Conservation (phyloP, 2,113 vertebrate genomes). For the Toxotes chatareus region DNA sequence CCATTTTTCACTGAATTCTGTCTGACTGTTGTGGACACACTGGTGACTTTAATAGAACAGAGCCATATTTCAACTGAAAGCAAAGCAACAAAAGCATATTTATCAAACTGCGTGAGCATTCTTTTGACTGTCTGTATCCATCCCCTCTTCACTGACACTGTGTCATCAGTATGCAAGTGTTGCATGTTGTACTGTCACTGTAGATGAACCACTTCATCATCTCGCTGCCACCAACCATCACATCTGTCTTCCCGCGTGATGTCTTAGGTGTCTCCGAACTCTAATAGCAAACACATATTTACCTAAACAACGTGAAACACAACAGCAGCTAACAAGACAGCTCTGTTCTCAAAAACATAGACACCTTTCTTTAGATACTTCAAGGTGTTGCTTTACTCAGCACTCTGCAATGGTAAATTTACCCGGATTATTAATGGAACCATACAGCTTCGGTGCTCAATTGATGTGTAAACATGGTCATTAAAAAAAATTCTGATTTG, state of each 20-base stretch:
- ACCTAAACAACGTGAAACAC: not conserved
- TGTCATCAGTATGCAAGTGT: slow-evolving; percentile 40
- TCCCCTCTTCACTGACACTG: slow-evolving; percentile 11
- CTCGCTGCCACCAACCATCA: slow-evolving; percentile 46
- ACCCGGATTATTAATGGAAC: slow-evolving; percentile 24
- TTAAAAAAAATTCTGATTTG: slow-evolving; percentile 29
- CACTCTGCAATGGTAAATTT: slow-evolving; percentile 6
- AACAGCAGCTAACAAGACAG: slow-evolving; percentile 21
- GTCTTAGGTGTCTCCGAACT: slow-evolving; percentile 13
- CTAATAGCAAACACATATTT: slow-evolving; percentile 31
- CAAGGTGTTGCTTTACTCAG: slow-evolving; percentile 15
- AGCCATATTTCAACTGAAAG: not conserved
- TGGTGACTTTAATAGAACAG: not conserved
- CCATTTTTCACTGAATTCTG: too few species aligned
- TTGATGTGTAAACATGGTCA: slow-evolving; percentile 25
- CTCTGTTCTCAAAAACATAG: not conserved
- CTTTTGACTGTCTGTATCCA: not conserved
- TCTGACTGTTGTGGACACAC: too few species aligned
- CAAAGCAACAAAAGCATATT: not conserved
- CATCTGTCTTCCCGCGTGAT: slow-evolving; percentile 45
- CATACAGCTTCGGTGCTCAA: not conserved
- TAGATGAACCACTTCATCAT: slow-evolving; percentile 66
- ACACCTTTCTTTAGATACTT: not conserved
- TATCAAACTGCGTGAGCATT: not conserved
- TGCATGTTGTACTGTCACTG: slow-evolving; percentile 40